Base-by-base conservation (phyloP, 2,888 invertebrate species). In the Aleiodes alternator region DNA sequence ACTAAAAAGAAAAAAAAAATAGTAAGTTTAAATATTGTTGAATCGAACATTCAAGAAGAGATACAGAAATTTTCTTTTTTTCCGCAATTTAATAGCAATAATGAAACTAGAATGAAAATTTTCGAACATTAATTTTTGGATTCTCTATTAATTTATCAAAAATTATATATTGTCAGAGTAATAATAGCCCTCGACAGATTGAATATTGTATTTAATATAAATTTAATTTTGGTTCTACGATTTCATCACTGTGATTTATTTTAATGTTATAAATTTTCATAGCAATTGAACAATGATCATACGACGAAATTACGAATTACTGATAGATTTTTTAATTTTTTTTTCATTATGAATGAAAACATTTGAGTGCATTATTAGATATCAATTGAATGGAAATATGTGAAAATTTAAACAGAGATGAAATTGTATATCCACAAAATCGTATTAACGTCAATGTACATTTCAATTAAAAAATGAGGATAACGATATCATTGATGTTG, bases 401-500 rank as follows among this genome's bases (percentile, higher is more conserved):
- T 23, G 43, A 64, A 48, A 48, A 64, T 64, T 43, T 43, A 23
- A 23, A 23, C 43, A 64, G 64, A 23, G 64, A 64, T 64, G 64
- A 64, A 48, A 64, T 64, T 64, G 64, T 64, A 23, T 48, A 14
- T 8, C 43, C 43, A 11, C 43, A 8, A 43, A 43, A 43, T 43
- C 9, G 11, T 43, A 43, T 43, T 43, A 9, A 43, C 43, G 43
- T 43, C 43, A 43, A 43, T 43, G 43, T 43, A 14, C 61, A 76
- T 73, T 73, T 74, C 61, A 55, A 69, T 74, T 72, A 76, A 76
- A 64, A 81, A 82, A 73, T 76, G 79, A 80, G 81, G 82, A 79
- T 82, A 82, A 80, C 16, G 48, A 84, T 82, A 82, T 73, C 81
- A 79, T 84, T 85, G 83, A 85, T 84, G 84, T 83, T 82, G 87